Percentiles rank a stretch among this genome's conserved stretches.
Conservation (phyloP, 2,797 vertebrate species). For the Helarctos malayanus region DNA sequence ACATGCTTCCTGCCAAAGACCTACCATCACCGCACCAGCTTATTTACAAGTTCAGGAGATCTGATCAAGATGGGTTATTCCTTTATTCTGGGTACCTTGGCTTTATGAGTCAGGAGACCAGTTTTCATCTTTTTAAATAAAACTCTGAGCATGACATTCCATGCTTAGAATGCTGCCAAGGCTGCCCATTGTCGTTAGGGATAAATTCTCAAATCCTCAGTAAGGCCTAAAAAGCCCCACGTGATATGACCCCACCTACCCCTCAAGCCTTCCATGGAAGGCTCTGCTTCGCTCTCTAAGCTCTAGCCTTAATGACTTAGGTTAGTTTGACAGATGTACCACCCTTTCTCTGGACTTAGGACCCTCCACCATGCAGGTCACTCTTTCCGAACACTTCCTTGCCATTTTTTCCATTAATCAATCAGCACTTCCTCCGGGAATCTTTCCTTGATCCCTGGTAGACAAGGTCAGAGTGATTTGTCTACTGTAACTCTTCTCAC, state of each 20-base stretch:
- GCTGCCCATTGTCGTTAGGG: not conserved
- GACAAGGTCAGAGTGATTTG: not conserved
- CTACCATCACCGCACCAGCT: not conserved
- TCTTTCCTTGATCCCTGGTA: not conserved
- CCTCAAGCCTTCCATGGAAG: not conserved
- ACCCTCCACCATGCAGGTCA: not conserved
- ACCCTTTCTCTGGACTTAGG: not conserved
- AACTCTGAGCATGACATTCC: not conserved
- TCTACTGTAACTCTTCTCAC: not conserved
- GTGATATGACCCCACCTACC: not conserved
- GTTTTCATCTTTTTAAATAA: conserved; percentile 24
- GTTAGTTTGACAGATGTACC: not conserved
- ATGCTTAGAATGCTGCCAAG: not conserved
- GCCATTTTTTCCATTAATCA: not conserved
- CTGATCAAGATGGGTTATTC: not conserved
- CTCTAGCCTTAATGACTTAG: not conserved
- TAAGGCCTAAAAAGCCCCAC: not conserved
- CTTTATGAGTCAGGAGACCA: not conserved
- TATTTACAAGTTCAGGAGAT: not conserved
- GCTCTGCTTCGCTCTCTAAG: not conserved
- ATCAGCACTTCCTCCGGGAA: not conserved
- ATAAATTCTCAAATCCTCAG: conserved; percentile 30
- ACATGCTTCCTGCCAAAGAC: not conserved
- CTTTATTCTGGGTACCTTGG: not conserved
- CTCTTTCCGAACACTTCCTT: not conserved